Evolutionary conservation across 2,888 invertebrate genomes (phyloP), one percentile per base, ranked within the genome.

Genomic region (Perizoma affinitatum): DNA sequence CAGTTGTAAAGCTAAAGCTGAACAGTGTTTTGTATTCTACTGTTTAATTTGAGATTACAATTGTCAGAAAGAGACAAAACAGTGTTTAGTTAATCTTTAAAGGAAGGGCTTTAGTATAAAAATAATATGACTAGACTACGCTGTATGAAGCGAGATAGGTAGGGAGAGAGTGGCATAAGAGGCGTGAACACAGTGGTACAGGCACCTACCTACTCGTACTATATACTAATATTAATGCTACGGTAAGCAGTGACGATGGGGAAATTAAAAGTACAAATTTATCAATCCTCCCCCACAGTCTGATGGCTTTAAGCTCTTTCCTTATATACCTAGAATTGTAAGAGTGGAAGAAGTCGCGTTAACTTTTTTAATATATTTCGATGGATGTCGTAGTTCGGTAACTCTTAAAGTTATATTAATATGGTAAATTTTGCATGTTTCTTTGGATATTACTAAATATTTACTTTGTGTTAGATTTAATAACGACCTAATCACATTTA

Each of bases 221-320:
- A 22, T 22, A 22, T 22, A 22, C 3, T 74, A 74, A 67, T 66
- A 67, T 69, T 76, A 78, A 78, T 71, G 84, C 83, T 80, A 81
- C 73, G 71, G 70, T 72, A 71, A 79, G 75, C 75, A 73, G 76
- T 76, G 79, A 73, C 74, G 78, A 74, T 75, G 84, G 88, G 85
- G 80, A 76, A n/a, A 78, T 69, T 82, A 75, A 90, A 85, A 91
- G 91, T 91, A 91, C 91, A 91, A 91, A 91, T 90, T 90, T 88
- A 89, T 87, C 88, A 88, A 73, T 78, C 69, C 76, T 74, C 80
- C 86, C 87, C 84, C 74, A 73, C 67, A 71, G 78, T 75, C 81
- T 76, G 72, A 78, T 59, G 75, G 84, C 87, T 86, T 84, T 74
- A 69, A 76, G 76, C 86, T 86, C 87, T 86, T 84, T 83, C 79